Evolutionary conservation across 1,140 invertebrate species (phyloP).

Genomic region (Chironomus striatipennis): DNA sequence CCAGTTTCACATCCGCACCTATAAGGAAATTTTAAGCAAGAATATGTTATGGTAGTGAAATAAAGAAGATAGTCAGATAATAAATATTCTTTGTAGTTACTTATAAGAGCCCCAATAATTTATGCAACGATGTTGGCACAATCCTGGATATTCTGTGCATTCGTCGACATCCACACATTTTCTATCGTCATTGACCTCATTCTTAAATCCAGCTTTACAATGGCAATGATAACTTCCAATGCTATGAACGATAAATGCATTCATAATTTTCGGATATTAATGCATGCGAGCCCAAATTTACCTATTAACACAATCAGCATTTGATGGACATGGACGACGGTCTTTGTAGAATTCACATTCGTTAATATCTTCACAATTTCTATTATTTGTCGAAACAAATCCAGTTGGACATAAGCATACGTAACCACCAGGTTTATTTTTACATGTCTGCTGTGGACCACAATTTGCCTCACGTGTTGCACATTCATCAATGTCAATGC

Average conservation of each 20-base stretch:
- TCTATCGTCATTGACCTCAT: conserved; percentile 42
- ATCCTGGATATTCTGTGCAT: conserved; percentile 47
- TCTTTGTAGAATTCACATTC: conserved; percentile 56
- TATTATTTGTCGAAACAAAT: conserved; percentile 51
- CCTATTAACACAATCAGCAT: conserved; percentile 61
- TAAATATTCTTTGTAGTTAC: background rate
- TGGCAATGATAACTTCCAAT: conserved; percentile 72
- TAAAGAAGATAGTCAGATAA: background rate
- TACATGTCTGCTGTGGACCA: conserved; percentile 57
- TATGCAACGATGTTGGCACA: conserved; percentile 77
- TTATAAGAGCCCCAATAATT: conserved; percentile 76
- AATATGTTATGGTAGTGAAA: background rate
- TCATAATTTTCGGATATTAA: too few species aligned
- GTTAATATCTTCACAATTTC: conserved; percentile 78
- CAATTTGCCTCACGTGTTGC: conserved; percentile 55
- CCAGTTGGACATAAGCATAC: conserved; percentile 64
- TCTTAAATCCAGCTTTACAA: conserved; percentile 65
- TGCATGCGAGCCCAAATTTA: background rate
- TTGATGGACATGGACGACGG: conserved; percentile 45
- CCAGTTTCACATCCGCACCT: conserved; percentile 64
- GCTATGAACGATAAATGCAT: conserved; percentile 37
- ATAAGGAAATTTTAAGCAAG: background rate
- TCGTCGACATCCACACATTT: conserved; percentile 59
- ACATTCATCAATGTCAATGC: conserved; percentile 63
- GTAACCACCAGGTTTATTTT: conserved; percentile 65